A percentile compares a stretch with the other conserved stretches of the same genome.
These are phyloP conservation scores for Potorous gilbertii DNA, from an alignment of 2,797 vertebrate genomes.

Conservation along the genomic window DNA sequence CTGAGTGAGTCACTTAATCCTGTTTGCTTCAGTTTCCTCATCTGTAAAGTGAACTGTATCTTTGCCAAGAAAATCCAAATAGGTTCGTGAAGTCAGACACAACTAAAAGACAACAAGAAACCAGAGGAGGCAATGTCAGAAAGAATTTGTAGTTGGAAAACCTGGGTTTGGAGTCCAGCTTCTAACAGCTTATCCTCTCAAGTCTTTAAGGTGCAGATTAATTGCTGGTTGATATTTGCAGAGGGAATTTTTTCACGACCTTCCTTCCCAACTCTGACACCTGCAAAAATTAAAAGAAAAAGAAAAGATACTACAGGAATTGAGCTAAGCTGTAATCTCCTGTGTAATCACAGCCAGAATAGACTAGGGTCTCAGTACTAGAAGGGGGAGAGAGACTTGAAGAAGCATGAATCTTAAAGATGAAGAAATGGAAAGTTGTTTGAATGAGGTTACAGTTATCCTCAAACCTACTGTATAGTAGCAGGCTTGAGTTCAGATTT, in stretches of 20 bases:
- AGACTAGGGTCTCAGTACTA: neutral
- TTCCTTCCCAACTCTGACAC: neutral
- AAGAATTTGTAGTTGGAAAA: neutral
- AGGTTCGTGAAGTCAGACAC: neutral
- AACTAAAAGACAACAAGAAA: neutral
- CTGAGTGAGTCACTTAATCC: neutral
- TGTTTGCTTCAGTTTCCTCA: neutral
- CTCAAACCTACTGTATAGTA: neutral
- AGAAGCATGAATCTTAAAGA: neutral
- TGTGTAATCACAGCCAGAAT: neutral
- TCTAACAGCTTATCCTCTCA: neutral
- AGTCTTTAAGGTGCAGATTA: neutral
- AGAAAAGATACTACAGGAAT: neutral
- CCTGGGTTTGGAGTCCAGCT: neutral
- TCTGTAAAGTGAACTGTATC: neutral
- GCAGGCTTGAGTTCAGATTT: neutral
- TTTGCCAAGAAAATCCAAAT: neutral
- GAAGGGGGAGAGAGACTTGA: neutral
- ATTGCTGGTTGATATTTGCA: neutral
- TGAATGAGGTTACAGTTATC: neutral
- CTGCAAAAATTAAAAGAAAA: neutral
- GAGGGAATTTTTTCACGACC: neutral
- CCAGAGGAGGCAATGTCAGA: neutral
- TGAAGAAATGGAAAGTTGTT: neutral
- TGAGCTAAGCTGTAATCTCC: neutral